phyloP scores from a whole-genome alignment of 2,888 invertebrate species.

The Archips xylosteana region DNA sequence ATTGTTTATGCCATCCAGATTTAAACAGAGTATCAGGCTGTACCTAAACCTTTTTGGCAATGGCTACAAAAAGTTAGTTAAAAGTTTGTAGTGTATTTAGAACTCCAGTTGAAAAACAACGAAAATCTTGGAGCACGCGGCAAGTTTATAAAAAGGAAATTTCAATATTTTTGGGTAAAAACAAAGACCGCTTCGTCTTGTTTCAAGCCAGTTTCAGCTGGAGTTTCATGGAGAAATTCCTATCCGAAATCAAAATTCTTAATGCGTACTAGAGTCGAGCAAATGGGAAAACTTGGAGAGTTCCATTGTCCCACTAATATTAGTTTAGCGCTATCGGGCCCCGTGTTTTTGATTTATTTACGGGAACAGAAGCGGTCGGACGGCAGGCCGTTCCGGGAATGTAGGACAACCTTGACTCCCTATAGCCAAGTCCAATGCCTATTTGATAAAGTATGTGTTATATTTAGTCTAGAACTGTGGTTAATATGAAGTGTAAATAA shows the following conservation, averaged over 20 bases:
- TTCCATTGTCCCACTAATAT: slow-evolving; percentile 32
- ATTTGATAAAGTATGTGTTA: neutral
- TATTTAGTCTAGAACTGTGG: neutral
- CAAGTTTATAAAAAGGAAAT: neutral
- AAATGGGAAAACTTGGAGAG: slow-evolving; percentile 36
- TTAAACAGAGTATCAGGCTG: no score
- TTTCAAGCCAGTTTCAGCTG: no score
- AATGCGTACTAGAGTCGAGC: slow-evolving; percentile 17
- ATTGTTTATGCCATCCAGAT: no score
- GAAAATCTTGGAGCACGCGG: neutral
- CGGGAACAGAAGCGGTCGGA: slow-evolving; percentile 11
- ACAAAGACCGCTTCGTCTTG: neutral
- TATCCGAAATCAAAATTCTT: slow-evolving; percentile 29
- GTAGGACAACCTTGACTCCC: slow-evolving; percentile 38
- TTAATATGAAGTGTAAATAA: neutral
- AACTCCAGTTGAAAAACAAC: neutral
- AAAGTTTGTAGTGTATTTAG: neutral
- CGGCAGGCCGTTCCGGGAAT: slow-evolving; percentile 10
- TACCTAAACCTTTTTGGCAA: neutral
- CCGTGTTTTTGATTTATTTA: slow-evolving; percentile 39
- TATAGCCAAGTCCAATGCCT: neutral
- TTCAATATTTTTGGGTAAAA: no score
- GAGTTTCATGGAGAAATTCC: neutral
- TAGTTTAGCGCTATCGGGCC: slow-evolving; percentile 28
- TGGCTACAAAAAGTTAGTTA: neutral